Conservation (phyloP, 2,888 invertebrate genomes). For the Agrenia bidenticulata region DNA sequence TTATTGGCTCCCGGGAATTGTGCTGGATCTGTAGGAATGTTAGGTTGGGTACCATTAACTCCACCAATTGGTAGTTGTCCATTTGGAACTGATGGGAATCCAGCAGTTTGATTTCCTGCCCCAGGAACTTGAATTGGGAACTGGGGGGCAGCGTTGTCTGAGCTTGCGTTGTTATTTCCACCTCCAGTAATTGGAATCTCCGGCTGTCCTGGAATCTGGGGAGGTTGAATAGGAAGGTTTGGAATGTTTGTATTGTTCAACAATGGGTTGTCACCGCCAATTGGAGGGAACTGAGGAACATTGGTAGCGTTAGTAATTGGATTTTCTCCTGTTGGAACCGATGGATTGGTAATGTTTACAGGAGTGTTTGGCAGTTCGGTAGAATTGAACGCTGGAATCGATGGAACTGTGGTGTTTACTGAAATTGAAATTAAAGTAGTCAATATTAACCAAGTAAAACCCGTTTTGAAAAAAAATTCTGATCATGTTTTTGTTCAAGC, state of each 20-base stretch:
- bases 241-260: neutral
- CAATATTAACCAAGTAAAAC: too few species aligned
- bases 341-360: neutral
- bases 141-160: conserved; percentile 9
- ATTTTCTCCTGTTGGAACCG: neutral
- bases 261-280: neutral
- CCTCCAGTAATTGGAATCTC: conserved; percentile 36
- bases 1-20: conserved; percentile 6
- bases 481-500: too few species aligned
- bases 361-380: neutral
- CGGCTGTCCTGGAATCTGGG: neutral
- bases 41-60: conserved; percentile 6
- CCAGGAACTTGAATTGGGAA: conserved; percentile 16
- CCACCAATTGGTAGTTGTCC: conserved; percentile 1
- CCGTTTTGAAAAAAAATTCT: too few species aligned
- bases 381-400: neutral
- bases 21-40: neutral
- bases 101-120: conserved; percentile 16
- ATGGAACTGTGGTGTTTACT: too few species aligned
- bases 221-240: neutral
- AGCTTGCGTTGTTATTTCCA: conserved; percentile 30
- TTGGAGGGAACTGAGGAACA: neutral
- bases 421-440: too few species aligned
- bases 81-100: conserved; percentile 10
- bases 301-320: too few species aligned